Percentiles rank a stretch among this genome's conserved stretches.
phyloP scores from a whole-genome alignment of 2,888 invertebrate species.

The Rhimphoctona megacephalus region DNA sequence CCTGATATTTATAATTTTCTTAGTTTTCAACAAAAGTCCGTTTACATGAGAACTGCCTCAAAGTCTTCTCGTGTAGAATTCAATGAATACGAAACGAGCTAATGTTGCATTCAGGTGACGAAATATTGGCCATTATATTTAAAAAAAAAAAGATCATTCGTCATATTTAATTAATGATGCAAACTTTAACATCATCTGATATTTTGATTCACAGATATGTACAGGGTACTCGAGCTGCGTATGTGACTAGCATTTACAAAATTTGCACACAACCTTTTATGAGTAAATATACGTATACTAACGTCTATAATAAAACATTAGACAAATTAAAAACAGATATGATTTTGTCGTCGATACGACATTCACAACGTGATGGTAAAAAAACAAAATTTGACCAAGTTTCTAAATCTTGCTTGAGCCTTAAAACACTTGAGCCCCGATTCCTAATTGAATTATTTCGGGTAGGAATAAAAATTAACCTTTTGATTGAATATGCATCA shows the following conservation, averaged over 20 bases:
- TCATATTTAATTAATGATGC: not conserved
- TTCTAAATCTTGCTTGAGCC: not conserved
- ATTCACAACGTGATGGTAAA: not conserved
- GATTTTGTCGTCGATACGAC: constrained; percentile 6
- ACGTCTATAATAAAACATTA: constrained; percentile 13
- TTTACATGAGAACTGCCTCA: not conserved
- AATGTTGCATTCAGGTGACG: not conserved
- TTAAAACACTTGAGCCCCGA: not conserved
- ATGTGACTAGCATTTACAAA: constrained; percentile 59
- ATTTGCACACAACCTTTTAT: constrained; percentile 56
- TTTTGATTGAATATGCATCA: constrained; percentile 28
- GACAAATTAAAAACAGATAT: constrained; percentile 34
- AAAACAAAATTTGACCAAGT: not conserved
- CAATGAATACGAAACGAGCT: not conserved
- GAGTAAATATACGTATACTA: constrained; percentile 10
- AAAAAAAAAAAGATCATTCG: not conserved
- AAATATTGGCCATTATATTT: not conserved
- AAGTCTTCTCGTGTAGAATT: not conserved
- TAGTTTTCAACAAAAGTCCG: too few relatives aligned
- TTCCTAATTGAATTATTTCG: not conserved
- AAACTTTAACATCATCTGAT: constrained; percentile 10
- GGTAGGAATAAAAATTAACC: constrained; percentile 2
- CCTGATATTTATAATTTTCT: too few relatives aligned
- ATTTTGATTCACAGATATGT: constrained; percentile 51
- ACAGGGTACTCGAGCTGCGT: constrained; percentile 35